Base-by-base conservation (phyloP, 2,113 vertebrate species). In the Dasyprocta punctata region DNA sequence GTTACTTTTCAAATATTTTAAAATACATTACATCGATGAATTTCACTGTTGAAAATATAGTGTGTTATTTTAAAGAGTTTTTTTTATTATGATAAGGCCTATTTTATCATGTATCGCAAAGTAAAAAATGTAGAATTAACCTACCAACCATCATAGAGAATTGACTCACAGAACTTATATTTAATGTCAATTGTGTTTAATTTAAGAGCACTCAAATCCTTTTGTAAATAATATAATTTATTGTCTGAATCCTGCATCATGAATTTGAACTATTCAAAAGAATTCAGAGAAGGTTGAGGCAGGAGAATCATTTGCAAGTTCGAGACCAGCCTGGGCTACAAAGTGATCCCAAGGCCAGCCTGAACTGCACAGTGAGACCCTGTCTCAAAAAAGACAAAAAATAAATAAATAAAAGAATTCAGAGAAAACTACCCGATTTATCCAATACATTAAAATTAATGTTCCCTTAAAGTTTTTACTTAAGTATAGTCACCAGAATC, bases 221-320 rank as follows among this genome's bases (percentile, higher is more conserved):
- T 90, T 86, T 86, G 60, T 90, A 91, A 91, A 84, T 47, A 95
- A 88, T 92, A n/a, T 69, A 81, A n/a, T 83, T 19, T 58, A 16
- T 92, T 41, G 80, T 78, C 89, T 93, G 41, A 90, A 73, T 56
- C 28, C 56, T 83, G 6, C 3, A 90, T 67, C 83, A 94, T 87
- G 33, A 95, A 75, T 54, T 60, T 92, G 73, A 86, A 9, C 71
- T 86, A 83, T 80, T 90, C 44, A 77, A 69, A 89, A 26, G 71
- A 89, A 87, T 63, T 82, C 22, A 96, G 6, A 13, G n/a, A n/a
- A n/a, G n/a, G n/a, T n/a, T n/a, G n/a, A n/a, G n/a, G n/a, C n/a
- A n/a, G n/a, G n/a, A n/a, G n/a, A n/a, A n/a, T n/a, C n/a, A n/a
- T n/a, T n/a, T n/a, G n/a, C n/a, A n/a, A n/a, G n/a, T n/a, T n/a